A percentile compares a stretch with the other conserved stretches of the same genome.
Evolutionary conservation across 2,113 vertebrate species (phyloP).

Genomic region (Hepsetus odoe): DNA sequence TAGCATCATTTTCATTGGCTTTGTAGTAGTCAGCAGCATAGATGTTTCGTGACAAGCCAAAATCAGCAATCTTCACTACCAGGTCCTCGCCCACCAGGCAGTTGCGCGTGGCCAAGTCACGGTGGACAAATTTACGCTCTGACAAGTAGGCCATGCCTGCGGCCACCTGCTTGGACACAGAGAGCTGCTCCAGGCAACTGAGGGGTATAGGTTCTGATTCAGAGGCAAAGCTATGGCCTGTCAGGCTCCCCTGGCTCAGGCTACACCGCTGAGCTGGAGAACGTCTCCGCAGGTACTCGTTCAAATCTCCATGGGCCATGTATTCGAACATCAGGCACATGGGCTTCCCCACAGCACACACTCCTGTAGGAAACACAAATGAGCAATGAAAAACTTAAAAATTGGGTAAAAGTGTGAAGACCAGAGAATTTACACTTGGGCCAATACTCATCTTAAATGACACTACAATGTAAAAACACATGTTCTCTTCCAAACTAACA

Average conservation of each 20-base stretch:
- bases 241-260: conserved; percentile 76
- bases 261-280: conserved; percentile 78
- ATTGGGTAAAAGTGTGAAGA: no score
- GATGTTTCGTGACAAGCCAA: conserved; percentile 95
- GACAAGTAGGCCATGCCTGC: conserved; percentile 96
- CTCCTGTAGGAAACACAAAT: conserved; percentile 75
- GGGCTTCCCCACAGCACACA: conserved; percentile 95
- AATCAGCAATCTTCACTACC: conserved; percentile 97
- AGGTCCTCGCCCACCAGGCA: conserved; percentile 92
- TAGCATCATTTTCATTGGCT: conserved; percentile 94
- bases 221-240: conserved; percentile 61
- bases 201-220: conserved; percentile 72
- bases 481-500: no score
- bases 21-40: conserved; percentile 99
- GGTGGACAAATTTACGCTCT: conserved; percentile 95
- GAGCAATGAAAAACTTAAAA: no score
- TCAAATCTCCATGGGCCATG: conserved; percentile 95
- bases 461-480: no score
- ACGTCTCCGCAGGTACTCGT: conserved; percentile 89
- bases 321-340: conserved; percentile 99
- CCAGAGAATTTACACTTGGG: no score
- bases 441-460: no score
- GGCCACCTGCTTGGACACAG: conserved; percentile 90
- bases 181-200: conserved; percentile 86
- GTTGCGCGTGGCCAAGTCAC: conserved; percentile 94